Evolutionary conservation across 2,888 invertebrate genomes (phyloP).

Genomic region (Atethmia centrago): DNA sequence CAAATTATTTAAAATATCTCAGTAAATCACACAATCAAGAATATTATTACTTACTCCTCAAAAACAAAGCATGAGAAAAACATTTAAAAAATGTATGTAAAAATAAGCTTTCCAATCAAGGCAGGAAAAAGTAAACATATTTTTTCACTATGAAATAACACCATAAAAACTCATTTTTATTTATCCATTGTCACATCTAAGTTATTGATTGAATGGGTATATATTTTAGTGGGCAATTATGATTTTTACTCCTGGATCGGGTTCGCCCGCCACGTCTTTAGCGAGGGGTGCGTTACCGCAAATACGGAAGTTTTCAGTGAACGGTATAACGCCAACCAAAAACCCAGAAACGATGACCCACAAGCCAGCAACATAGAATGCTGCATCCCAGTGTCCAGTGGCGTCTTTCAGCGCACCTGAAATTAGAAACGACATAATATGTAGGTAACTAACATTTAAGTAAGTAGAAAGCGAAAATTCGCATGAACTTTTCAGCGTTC

Average conservation of each 20-base stretch:
- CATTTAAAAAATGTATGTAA: slow-evolving; percentile 1
- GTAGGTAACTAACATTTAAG: not conserved
- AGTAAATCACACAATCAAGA: slow-evolving; percentile 21
- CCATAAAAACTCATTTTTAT: not conserved
- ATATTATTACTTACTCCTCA: slow-evolving; percentile 13
- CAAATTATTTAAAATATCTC: slow-evolving; percentile 26
- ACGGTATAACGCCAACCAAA: slow-evolving; percentile 92
- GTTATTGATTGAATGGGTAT: not conserved
- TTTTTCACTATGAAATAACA: not conserved
- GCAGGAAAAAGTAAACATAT: not conserved
- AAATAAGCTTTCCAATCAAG: slow-evolving; percentile 4
- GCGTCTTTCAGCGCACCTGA: slow-evolving; percentile 90
- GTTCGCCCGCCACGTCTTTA: slow-evolving; percentile 85
- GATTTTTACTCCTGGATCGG: slow-evolving; percentile 85
- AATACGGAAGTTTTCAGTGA: slow-evolving; percentile 92
- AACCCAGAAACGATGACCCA: slow-evolving; percentile 95
- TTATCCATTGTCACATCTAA: not conserved
- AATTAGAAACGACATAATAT: slow-evolving; percentile 36
- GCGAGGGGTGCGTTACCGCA: slow-evolving; percentile 87
- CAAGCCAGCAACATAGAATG: slow-evolving; percentile 95
- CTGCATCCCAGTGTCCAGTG: slow-evolving; percentile 93
- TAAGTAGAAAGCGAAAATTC: not conserved
- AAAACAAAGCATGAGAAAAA: slow-evolving; percentile 24
- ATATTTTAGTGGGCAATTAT: slow-evolving; percentile 83
- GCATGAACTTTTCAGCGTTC: not conserved